Base-by-base conservation (phyloP, 2,888 invertebrate genomes). In the Hydraecia micacea region DNA sequence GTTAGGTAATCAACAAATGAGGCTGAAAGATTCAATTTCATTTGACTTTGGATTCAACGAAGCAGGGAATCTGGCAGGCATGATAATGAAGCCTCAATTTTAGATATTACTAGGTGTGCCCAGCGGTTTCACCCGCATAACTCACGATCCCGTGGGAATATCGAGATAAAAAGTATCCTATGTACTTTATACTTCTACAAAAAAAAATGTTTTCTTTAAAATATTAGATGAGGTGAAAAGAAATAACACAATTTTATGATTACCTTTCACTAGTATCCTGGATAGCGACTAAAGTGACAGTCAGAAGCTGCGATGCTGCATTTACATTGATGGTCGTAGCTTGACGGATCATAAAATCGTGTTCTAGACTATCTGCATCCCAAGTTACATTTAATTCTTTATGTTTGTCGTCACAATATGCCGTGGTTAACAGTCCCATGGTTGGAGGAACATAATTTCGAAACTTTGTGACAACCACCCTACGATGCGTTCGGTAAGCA, bases 211-310 rank as follows among this genome's bases (percentile, higher is more conserved):
- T 55, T 55, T 13, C 46, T 46, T 46, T 46, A 46, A 11, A 46
- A 52, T 52, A 9, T 55, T 55, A 55, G 21, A 52, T 28, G 15
- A 9, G 11, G n/a, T 25, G n/a, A n/a, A 18, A n/a, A 46, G 21
- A 60, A 49, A 73, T 75, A 85, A 83, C 28, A 60, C 25, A 0
- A 8, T 74, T 25, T 49, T 3, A n/a, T 42, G 25, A n/a, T 77
- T 92, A 97, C 96, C 96, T 95, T 91, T 97, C 95, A 87, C 96
- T 97, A 36, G 97, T 96, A 84, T 97, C 97, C 88, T 97, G 95
- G 86, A 97, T 96, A 73, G 97, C 97, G n/a, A 97, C 95, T 80
- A 97, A 88, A 36, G 97, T 97, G 28, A 97, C 97, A 9, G 97
- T 97, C 11, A 97, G 92, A 7, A 97, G 93, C 87, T 97, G 97